Base-by-base conservation (phyloP, 2,797 vertebrate genomes). In the Hapalemur alaotrensis region DNA sequence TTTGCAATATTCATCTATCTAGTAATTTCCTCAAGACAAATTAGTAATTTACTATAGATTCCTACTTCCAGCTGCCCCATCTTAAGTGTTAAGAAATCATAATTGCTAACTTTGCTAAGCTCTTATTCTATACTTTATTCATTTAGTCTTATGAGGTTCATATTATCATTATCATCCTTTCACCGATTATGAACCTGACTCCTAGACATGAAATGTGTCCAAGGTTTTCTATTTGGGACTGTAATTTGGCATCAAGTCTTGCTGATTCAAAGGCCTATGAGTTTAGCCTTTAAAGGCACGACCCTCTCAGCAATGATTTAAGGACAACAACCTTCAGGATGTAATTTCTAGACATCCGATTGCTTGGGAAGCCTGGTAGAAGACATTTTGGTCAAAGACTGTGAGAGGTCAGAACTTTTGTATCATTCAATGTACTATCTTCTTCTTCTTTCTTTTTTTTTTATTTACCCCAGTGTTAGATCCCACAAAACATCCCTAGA, bases 1-100 rank as follows among this genome's bases (percentile, higher is more conserved):
- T 89, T 75, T 79, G 13, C 3, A 61, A 9, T 89, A 80, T 89
- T 67, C 20, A 57, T 81, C 32, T 81, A 17, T 54, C 61, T 83
- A 69, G 12, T 57, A 69, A 79, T 59, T 90, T 73, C 32, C 25
- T 54, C 10, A 93, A 23, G 48, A 7, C n/a, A 81, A 80, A 85
- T 69, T 78, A 35, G 12, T 73, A 50, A 52, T 10, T 90, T 35
- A 87, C 13, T 38, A 20, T 23, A 28, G 52, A 20, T 61, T 0
- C 18, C 15, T 69, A 46, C 54, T 82, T 43, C 35, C 41, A 80
- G 23, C 12, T 84, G 20, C 30, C 9, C 22, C 7, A 22, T 69
- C 12, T 75, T 59, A 78, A 61, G 2, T 63, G 25, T 76, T 79
- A 78, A 89, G 15, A 76, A 84, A 57, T 48, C 6, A 25, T 81